Evolutionary conservation across 1,140 invertebrate genomes (phyloP).

Genomic region (Hormaphis cornu): DNA sequence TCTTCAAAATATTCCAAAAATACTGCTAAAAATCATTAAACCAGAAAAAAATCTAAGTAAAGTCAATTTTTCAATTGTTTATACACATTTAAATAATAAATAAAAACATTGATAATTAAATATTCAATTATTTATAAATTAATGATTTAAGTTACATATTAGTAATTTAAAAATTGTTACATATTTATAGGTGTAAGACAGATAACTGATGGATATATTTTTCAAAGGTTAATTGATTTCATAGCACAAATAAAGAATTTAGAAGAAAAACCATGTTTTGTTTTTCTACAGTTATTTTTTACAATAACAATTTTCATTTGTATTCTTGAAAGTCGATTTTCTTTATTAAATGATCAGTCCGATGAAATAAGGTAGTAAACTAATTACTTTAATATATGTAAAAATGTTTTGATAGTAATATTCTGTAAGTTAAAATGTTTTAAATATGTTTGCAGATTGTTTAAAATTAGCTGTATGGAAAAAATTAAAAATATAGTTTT

Average conservation of each 20-base stretch:
- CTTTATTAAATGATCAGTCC: neutral
- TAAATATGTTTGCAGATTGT: neutral
- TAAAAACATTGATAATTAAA: too few species aligned
- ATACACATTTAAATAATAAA: too few species aligned
- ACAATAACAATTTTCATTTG: neutral
- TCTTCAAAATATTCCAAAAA: conserved; percentile 3
- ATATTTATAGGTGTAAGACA: neutral
- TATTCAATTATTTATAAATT: neutral
- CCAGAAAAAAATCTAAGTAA: neutral
- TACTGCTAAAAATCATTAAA: neutral
- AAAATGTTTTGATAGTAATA: neutral
- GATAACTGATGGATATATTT: neutral
- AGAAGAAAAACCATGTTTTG: neutral
- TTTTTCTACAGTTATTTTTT: neutral
- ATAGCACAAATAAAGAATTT: neutral
- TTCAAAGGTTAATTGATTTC: neutral
- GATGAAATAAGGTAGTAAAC: neutral
- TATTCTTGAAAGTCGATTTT: conserved; percentile 9
- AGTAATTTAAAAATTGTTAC: too few species aligned
- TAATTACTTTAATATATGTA: neutral
- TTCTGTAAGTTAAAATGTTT: neutral
- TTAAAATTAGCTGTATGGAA: neutral
- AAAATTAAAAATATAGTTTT: neutral
- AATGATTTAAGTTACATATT: neutral
- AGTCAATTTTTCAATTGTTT: neutral